Base-by-base conservation (phyloP, 2,113 vertebrate species). In the Oreotrochilus melanogaster region DNA sequence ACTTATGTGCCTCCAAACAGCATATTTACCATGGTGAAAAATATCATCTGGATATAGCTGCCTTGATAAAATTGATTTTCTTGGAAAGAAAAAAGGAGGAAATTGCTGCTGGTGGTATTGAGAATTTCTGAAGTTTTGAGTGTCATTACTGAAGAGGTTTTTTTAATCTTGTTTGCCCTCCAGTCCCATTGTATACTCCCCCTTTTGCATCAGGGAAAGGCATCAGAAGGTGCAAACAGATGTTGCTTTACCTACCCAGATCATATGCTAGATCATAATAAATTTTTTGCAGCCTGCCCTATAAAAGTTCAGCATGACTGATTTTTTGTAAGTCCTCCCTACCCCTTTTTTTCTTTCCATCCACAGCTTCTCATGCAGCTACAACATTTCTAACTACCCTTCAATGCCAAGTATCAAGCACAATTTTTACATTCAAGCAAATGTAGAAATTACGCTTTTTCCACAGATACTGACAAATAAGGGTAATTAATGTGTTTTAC, bases 41-140 rank as follows among this genome's bases (percentile, higher is more conserved):
- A 96, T 48, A 88, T 47, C 73, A 89, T 22, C 82, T 57, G 86
- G 79, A 95, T 74, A 91, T 74, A 95, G 57, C 90, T 95, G 75
- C 81, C 75, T 92, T 82, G 86, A 94, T 86, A 94, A 95, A 95
- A 84, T 70, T 91, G 76, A 95, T 95, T 96, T 89, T 93, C 81
- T 83, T 95, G 60, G 61, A 88, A 92, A 92, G 56, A 84, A 64
- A 85, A 96, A 92, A 57, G 9, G 56, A 67, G 70, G 58, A 96
- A 97, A 92, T 89, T 95, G 78, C 65, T 90, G 78, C 48, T 95
- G 82, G 35, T 93, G 35, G 48, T 95, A 78, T 18, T 70, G 84
- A 96, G 80, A 94, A 94, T 94, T 89, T 97, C 86, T 95, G 83
- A 93, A 83, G 43, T 95, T 97, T 95, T 96, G 11, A 8, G 19